Percentiles rank a stretch among this genome's conserved stretches.
Conservation (phyloP, 2,797 vertebrate species). For the Ceryle rudis region DNA sequence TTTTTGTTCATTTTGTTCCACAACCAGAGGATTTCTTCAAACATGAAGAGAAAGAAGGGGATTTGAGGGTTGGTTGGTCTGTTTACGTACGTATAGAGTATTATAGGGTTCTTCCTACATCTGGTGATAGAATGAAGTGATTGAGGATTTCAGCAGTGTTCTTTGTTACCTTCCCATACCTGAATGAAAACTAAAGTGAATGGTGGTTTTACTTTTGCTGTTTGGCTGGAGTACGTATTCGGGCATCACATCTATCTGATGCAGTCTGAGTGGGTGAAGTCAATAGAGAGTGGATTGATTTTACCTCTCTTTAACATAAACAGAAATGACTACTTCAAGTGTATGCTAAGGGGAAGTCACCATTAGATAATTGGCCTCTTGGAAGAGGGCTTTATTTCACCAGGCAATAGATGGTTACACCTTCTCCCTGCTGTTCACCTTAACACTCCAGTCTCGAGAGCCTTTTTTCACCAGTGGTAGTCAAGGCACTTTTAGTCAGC, state of each 20-base stretch:
- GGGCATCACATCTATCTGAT: background rate
- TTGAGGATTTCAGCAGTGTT: background rate
- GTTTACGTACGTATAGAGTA: background rate
- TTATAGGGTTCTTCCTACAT: background rate
- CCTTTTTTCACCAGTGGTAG: background rate
- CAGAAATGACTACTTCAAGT: background rate
- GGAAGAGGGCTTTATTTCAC: constrained; percentile 3
- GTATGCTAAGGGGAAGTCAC: background rate
- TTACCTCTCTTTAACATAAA: constrained; percentile 12
- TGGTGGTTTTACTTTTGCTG: background rate
- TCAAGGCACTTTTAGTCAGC: background rate
- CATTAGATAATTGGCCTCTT: background rate
- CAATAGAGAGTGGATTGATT: background rate
- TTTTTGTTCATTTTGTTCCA: background rate
- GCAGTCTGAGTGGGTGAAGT: background rate
- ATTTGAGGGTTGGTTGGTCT: background rate
- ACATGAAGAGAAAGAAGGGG: background rate
- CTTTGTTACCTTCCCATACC: background rate
- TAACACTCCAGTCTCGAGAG: background rate
- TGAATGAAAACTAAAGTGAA: background rate
- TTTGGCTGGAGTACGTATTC: background rate
- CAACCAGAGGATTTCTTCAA: background rate
- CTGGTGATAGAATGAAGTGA: background rate
- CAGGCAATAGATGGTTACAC: background rate
- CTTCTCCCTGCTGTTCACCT: background rate